Evolutionary conservation across 2,797 vertebrate genomes (phyloP).

Genomic region (Falco columbarius): DNA sequence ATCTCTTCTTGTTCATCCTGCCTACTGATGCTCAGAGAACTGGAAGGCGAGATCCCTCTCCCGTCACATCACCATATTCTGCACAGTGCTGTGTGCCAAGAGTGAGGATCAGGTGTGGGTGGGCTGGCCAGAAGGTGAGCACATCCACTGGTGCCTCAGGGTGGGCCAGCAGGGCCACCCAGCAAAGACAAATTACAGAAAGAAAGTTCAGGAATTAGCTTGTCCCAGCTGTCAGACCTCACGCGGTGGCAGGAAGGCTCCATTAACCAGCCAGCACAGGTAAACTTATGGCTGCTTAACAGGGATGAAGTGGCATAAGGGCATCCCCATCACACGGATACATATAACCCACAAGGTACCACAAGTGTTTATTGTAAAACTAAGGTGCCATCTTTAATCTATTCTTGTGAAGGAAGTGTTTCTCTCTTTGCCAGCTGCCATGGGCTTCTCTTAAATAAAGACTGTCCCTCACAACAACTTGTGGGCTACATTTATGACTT

Average conservation of each 20-base stretch:
- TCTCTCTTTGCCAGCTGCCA: not conserved
- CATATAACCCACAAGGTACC: not conserved
- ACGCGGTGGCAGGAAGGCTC: not conserved
- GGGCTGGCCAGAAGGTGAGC: not conserved
- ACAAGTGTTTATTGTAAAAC: not conserved
- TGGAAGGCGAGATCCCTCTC: not conserved
- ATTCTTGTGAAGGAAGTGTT: not conserved
- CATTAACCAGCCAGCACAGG: not conserved
- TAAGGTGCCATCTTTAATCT: not conserved
- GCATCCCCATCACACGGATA: rapidly evolving
- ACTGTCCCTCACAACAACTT: not conserved
- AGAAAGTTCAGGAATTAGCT: not conserved
- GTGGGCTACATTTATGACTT: not conserved
- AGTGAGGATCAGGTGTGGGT: not conserved
- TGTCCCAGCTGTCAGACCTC: not conserved
- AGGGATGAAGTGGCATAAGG: rapidly evolving
- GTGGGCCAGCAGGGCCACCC: not conserved
- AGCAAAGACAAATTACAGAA: not conserved
- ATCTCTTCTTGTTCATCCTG: not conserved
- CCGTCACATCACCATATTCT: rapidly evolving
- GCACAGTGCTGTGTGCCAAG: not conserved
- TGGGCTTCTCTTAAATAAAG: not conserved
- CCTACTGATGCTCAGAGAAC: not conserved
- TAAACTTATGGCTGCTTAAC: not conserved
- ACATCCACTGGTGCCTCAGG: not conserved